Base-by-base conservation (phyloP, 2,888 invertebrate species). In the Phania funesta region DNA sequence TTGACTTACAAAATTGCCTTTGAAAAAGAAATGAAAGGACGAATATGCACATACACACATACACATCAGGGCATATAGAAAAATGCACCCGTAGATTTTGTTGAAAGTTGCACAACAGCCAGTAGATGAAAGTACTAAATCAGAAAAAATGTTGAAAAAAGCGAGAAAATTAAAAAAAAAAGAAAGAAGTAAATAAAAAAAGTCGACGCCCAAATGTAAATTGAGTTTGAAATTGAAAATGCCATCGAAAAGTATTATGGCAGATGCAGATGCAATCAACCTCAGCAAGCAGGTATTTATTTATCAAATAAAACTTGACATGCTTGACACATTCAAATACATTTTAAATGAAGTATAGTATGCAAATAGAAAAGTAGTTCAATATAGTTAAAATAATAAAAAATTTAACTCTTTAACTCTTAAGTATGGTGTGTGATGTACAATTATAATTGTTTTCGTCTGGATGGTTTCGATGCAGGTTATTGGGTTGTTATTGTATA, bases 171-270 rank as follows among this genome's bases (percentile, higher is more conserved):
- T 8, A 1, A 38, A 16, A 32, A 52, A 32, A 38, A n/a, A n/a
- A n/a, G 48, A 20, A 29, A 29, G 50, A 44, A 54, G 18, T 52
- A 44, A n/a, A n/a, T n/a, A n/a, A n/a, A n/a, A n/a, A n/a, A n/a
- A n/a, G 16, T 32, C 20, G n/a, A 35, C 41, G 9, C 65, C 24
- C 11, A 18, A n/a, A 71, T 67, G 46, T 20, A 77, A 82, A 75
- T 78, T 82, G 65, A 78, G 38, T 78, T 82, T 74, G 58, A 75
- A 74, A 78, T 82, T 70, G 82, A 70, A 78, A 82, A 78, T 75
- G 78, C 68, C 74, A 75, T 24, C 54, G 54, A 70, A 48, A 74
- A 58, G 35, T 68, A 65, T 75, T 78, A 65, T 58, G 16, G 18
- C 32, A 77, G 68, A 65, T 38, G 64, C 58, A n/a, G n/a, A n/a